These are phyloP conservation scores for Thymelicus acteon DNA, from an alignment of 2,888 invertebrate genomes.

Conservation along the genomic window DNA sequence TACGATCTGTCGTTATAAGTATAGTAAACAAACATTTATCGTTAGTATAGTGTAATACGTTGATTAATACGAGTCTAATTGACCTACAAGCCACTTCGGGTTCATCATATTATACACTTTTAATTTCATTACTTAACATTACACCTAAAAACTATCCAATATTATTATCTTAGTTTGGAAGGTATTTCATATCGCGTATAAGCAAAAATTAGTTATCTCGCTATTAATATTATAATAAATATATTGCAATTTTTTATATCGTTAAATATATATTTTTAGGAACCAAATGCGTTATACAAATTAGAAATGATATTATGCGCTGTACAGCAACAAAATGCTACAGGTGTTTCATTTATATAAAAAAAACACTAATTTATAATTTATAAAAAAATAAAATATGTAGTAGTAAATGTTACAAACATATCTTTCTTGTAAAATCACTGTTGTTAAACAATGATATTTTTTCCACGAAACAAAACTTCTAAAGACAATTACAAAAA, in stretches of 20 bases:
- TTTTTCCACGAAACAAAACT: background rate
- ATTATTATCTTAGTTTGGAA: slow-evolving; percentile 72
- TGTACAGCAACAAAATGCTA: slow-evolving; percentile 20
- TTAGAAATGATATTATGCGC: slow-evolving; percentile 43
- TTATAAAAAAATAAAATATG: background rate
- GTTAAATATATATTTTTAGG: slow-evolving; percentile 60
- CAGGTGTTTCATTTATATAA: slow-evolving; percentile 20
- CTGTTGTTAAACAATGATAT: background rate
- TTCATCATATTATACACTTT: slow-evolving; percentile 43
- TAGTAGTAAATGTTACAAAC: background rate
- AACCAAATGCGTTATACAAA: slow-evolving; percentile 58
- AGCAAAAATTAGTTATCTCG: slow-evolving; percentile 38
- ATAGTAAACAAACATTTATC: slow-evolving; percentile 22
- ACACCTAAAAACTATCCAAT: slow-evolving; percentile 44
- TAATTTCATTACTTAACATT: slow-evolving; percentile 28
- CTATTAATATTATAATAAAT: slow-evolving; percentile 50
- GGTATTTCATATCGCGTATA: slow-evolving; percentile 52
- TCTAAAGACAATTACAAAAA: background rate
- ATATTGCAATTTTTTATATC: slow-evolving; percentile 51
- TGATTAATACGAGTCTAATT: slow-evolving; percentile 60
- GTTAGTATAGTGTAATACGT: slow-evolving; percentile 35
- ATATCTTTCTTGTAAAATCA: background rate
- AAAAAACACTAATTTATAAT: background rate
- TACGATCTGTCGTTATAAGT: slow-evolving; percentile 15
- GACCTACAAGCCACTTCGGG: slow-evolving; percentile 77